Evolutionary conservation across 2,113 vertebrate species (phyloP), one percentile per base, ranked within the genome.

Genomic region (Chauna torquata): DNA sequence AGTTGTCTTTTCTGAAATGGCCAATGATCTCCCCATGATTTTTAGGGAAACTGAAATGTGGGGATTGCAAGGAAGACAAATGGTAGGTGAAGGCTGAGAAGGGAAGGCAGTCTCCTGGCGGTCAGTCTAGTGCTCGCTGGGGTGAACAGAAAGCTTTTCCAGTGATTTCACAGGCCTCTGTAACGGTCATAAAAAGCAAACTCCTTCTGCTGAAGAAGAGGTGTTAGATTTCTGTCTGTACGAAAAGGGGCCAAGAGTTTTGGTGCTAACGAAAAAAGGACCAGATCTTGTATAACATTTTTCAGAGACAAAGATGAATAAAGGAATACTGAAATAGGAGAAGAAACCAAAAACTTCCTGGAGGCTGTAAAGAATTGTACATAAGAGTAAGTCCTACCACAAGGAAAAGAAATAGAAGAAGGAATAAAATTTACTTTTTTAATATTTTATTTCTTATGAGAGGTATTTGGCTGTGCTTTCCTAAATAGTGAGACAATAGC

Each of bases 311-410:
- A 42, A 0, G 0, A 32, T 47, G 72, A 88, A 75, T 80, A 68
- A 92, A 93, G 30, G 61, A 57, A 65, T 66, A 55, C 32, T 95
- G 93, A 96, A 96, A 94, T 34, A 90, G 45, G 96, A 95, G 91
- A 79, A 74, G 90, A 94, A 93, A 91, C 58, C 0, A 0, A 86
- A 69, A 95, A 44, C 76, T 62, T 96, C 70, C 84, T 30, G 66
- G 54, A 86, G 79, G 22, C 91, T 61, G 42, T 85, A 91, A 84
- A 77, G 66, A 38, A 54, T 72, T 58, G 36, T 17, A 50, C 15
- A 7, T 44, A 44, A 61, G 69, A 85, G 5, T 59, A 88, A 96
- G 54, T 88, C 75, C 75, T 70, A 90, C 92, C 91, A 61, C 75
- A 93, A 92, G 78, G 75, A 89, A 94, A 96, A 94, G 66, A 92